phyloP scores from a whole-genome alignment of 2,797 vertebrate genomes.

The Gallinago stenura region DNA sequence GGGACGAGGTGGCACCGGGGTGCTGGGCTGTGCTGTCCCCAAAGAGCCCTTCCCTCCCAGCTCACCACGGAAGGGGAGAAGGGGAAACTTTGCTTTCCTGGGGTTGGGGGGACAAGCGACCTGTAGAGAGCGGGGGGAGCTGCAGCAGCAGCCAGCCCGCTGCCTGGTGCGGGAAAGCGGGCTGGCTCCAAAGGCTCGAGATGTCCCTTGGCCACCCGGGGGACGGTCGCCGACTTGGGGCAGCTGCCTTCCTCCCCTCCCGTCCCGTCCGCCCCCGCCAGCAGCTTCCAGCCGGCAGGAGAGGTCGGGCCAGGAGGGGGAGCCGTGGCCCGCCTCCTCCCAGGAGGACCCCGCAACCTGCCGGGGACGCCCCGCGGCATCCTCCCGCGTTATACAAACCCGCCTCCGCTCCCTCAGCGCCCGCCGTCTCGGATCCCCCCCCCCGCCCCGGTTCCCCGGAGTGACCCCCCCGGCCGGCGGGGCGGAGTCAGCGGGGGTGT shows the following conservation, averaged over 20 bases:
- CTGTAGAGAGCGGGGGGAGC: background rate
- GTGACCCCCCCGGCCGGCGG: background rate
- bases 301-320: slow-evolving; percentile 53
- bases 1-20: fast-evolving
- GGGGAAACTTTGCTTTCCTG: background rate
- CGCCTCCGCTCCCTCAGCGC: background rate
- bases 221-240: too few species aligned
- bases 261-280: too few species aligned
- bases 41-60: background rate
- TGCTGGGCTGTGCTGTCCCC: fast-evolving
- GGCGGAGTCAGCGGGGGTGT: background rate
- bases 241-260: background rate
- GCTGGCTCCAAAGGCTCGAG: background rate
- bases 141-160: background rate
- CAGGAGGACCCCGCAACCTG: background rate
- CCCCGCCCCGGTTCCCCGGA: background rate
- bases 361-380: background rate
- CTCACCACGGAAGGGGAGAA: too few species aligned
- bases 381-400: fast-evolving
- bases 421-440: too few species aligned
- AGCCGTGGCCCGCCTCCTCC: background rate
- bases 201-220: background rate
- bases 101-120: too few species aligned
- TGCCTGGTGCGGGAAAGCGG: background rate
- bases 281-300: background rate